Percentiles rank a stretch among this genome's conserved stretches.
Conservation (phyloP, 1,140 invertebrate species). For the Kradibia gibbosae region DNA sequence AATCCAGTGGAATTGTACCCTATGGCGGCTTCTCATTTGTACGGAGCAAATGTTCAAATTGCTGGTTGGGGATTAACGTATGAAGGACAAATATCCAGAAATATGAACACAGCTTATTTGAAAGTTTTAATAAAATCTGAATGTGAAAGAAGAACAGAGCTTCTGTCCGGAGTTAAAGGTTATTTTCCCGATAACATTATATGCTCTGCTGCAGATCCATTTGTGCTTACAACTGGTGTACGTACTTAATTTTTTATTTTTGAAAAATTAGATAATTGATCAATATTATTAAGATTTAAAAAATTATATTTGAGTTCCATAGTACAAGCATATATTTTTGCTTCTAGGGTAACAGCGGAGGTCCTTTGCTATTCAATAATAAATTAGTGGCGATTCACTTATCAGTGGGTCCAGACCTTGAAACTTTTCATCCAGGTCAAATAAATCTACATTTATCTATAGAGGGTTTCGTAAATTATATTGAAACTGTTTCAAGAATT, state of each 20-base stretch:
- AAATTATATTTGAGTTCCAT: neutral
- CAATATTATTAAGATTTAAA: neutral
- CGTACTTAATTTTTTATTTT: neutral
- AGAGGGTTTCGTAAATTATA: neutral
- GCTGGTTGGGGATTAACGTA: neutral
- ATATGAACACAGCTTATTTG: neutral
- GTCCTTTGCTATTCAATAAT: neutral
- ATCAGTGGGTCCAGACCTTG: neutral
- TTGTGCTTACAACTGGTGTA: neutral
- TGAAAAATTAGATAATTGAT: neutral
- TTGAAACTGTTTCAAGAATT: neutral
- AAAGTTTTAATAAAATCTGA: neutral
- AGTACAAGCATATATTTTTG: neutral
- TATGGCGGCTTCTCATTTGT: neutral
- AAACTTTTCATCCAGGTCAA: neutral
- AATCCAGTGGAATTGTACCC: neutral
- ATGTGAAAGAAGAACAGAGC: neutral
- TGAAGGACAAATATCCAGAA: neutral
- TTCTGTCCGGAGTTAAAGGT: neutral
- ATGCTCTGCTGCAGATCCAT: neutral
- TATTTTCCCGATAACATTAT: neutral
- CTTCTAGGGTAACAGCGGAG: neutral
- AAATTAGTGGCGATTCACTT: neutral
- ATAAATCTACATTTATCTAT: neutral
- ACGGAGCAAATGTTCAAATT: neutral